Conservation (phyloP, 2,888 invertebrate species). For the Drosophila limbata region DNA sequence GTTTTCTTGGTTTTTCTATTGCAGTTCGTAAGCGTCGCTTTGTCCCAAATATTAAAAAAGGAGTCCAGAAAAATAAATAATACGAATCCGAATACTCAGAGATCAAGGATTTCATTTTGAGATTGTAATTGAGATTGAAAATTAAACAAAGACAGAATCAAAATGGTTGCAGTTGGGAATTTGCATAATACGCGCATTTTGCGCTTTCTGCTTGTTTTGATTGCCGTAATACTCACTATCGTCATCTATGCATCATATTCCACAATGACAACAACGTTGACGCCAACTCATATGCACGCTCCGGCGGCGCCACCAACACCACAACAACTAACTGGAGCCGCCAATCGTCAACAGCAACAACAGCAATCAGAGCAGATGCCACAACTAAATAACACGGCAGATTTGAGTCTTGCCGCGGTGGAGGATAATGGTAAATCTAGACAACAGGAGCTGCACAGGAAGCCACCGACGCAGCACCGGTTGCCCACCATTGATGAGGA, state of each 20-base stretch:
- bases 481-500: slow-evolving; percentile 82
- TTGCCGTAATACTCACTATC: slow-evolving; percentile 85
- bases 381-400: slow-evolving; percentile 54
- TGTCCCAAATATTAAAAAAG: neutral
- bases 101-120: slow-evolving; percentile 3
- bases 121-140: slow-evolving; percentile 15
- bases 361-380: slow-evolving; percentile 11
- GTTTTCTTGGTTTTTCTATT: slow-evolving; percentile 2
- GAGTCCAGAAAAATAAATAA: neutral
- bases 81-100: slow-evolving; percentile 31
- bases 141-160: slow-evolving; percentile 1
- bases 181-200: slow-evolving; percentile 85
- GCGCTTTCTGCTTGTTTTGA: slow-evolving; percentile 85
- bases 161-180: slow-evolving; percentile 71
- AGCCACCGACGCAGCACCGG: slow-evolving; percentile 65
- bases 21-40: neutral
- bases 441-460: slow-evolving; percentile 42
- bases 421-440: slow-evolving; percentile 34
- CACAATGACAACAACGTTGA: slow-evolving; percentile 79
- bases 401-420: slow-evolving; percentile 25
- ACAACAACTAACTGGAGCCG: slow-evolving; percentile 45
- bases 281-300: slow-evolving; percentile 76
- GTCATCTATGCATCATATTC: slow-evolving; percentile 86
- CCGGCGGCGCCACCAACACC: slow-evolving; percentile 40
- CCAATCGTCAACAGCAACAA: slow-evolving; percentile 29